A percentile compares a stretch with the other conserved stretches of the same genome.
phyloP scores from a whole-genome alignment of 2,797 vertebrate genomes.

The Brotula barbata region DNA sequence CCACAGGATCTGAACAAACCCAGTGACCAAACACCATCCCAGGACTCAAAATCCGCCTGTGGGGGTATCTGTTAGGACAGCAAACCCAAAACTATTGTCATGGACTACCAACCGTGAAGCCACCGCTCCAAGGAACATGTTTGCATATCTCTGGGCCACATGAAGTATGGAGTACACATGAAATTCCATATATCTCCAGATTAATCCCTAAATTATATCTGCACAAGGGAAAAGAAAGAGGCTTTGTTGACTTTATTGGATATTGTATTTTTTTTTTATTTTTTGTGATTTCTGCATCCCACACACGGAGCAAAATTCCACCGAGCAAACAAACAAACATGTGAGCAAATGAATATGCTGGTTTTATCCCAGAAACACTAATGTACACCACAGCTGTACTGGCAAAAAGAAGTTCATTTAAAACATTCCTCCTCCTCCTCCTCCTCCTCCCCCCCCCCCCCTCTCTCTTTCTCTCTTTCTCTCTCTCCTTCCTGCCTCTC shows the following conservation, averaged over 20 bases:
- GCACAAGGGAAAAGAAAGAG: conserved; percentile 34
- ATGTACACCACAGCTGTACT: conserved; percentile 70
- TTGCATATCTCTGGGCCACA: conserved; percentile 54
- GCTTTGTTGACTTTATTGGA: conserved; percentile 55
- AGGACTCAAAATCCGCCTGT: conserved; percentile 9
- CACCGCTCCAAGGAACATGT: conserved; percentile 36
- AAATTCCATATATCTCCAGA: conserved; percentile 52
- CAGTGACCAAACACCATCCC: conserved; percentile 18
- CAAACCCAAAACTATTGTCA: conserved; percentile 25
- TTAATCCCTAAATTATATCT: conserved; percentile 48
- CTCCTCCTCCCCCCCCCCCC: conserved; percentile 1
- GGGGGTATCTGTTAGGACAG: conserved; percentile 19
- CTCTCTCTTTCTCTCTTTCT: not conserved
- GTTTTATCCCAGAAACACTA: conserved; percentile 52
- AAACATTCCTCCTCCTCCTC: conserved; percentile 44
- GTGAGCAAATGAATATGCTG: conserved; percentile 33
- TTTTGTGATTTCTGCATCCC: conserved; percentile 53
- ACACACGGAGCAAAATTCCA: conserved; percentile 61
- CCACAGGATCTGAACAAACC: not conserved
- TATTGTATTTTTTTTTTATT: conserved; percentile 50
- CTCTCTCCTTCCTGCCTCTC: conserved; percentile 20
- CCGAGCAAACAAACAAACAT: conserved; percentile 58
- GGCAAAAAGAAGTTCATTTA: conserved; percentile 51
- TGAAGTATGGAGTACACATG: conserved; percentile 35
- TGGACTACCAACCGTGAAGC: conserved; percentile 22